Evolutionary conservation across 2,888 invertebrate species (phyloP), one percentile per base, ranked within the genome.

Genomic region (Chrysina gloriosa): DNA sequence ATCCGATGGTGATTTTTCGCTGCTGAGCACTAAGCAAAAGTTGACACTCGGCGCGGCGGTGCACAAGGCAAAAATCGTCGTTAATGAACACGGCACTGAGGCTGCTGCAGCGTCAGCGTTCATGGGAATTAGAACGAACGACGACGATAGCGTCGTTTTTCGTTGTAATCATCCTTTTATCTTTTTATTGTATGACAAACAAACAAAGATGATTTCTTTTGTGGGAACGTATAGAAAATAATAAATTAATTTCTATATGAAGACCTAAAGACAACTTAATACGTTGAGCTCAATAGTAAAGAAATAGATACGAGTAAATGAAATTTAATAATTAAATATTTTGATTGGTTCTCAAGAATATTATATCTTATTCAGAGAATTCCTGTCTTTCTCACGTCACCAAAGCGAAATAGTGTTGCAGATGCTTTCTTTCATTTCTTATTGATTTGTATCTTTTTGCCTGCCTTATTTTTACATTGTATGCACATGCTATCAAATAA

Each of bases 51-150:
- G 86, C 50, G 85, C 85, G 47, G 88, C 87, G 2, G 82, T 87
- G 4, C 96, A 96, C 82, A 92, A 94, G 76, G 94, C 95, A 39
- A 92, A 91, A 83, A 91, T 96, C 68, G 91, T 92, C 76, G 86
- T 94, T 7, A 91, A 92, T 74, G 95, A 96, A 82, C 90, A 94
- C 77, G 93, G 95, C 29, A 92, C 95, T 1, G 91, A 91, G 58
- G 96, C 96, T 0, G 91, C 95, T 0, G 95, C 95, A 0, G 93
- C 95, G 1, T 94, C 95, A 0, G 92, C 93, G 0, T 83, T 95
- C 48, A 92, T 95, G 79, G 90, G 90, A 29, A 94, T 93, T 87
- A 87, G 95, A 9, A 94, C 94, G 34, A 77, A 77, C 75, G 72
- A 73, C 29, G 80, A 79, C 64, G 79, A 80, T 39, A 63, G 56